phyloP scores from a whole-genome alignment of 1,140 invertebrate genomes.

The Pseudobourletiella spinata region DNA sequence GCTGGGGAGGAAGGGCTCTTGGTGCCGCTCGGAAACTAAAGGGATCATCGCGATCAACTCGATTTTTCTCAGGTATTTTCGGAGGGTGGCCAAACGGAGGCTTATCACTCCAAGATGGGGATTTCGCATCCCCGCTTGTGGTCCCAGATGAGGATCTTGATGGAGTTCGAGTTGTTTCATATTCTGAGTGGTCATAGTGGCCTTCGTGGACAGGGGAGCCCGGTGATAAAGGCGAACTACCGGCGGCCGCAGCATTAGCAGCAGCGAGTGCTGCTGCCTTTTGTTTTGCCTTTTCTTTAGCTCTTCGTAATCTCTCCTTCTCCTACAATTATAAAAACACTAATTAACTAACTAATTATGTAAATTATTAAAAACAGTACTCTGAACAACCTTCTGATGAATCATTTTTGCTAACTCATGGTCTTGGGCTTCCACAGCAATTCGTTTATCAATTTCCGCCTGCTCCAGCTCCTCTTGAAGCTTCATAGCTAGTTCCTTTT shows the following conservation, averaged over 20 bases:
- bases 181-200: not conserved
- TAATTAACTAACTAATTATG: not conserved
- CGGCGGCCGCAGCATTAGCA: not conserved
- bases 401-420: slow-evolving; percentile 77
- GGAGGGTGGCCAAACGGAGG: slow-evolving; percentile 8
- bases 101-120: not conserved
- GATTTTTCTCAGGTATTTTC: slow-evolving; percentile 26
- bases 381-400: slow-evolving; percentile 60
- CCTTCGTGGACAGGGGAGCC: not conserved
- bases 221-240: not conserved
- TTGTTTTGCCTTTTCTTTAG: slow-evolving; percentile 54
- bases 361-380: not conserved
- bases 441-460: slow-evolving; percentile 57
- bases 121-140: not conserved
- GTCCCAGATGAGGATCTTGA: slow-evolving; percentile 3
- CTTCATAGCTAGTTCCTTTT: slow-evolving; percentile 55
- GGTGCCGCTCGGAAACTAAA: slow-evolving; percentile 29
- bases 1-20: slow-evolving; percentile 30
- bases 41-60: slow-evolving; percentile 17
- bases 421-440: slow-evolving; percentile 84
- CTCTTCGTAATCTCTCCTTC: slow-evolving; percentile 55
- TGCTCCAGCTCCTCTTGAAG: slow-evolving; percentile 54
- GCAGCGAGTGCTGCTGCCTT: slow-evolving; percentile 50
- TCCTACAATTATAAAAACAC: slow-evolving; percentile 45
- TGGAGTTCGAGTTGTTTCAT: not conserved